A percentile compares a stretch with the other conserved stretches of the same genome.
Conservation (phyloP, 1,140 invertebrate genomes). For the Drosophila pandora region DNA sequence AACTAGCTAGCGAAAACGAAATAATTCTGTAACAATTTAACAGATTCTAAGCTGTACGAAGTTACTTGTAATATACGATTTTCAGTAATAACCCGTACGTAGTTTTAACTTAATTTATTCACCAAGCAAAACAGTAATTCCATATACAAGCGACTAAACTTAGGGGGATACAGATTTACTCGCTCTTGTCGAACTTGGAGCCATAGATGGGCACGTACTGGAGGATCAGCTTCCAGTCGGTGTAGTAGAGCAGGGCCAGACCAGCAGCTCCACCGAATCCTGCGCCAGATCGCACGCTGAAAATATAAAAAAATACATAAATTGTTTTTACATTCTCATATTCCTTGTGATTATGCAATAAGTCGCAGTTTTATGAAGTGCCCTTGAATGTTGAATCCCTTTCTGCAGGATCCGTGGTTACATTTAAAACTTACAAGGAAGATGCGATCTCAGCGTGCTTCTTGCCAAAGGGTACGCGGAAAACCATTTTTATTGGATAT, state of each 20-base stretch:
- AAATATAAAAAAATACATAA: slow-evolving; percentile 1
- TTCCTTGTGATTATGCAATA: slow-evolving; percentile 64
- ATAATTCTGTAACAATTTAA: slow-evolving; percentile 21
- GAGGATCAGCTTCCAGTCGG: slow-evolving; percentile 90
- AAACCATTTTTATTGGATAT: slow-evolving; percentile 55
- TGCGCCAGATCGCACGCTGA: slow-evolving; percentile 86
- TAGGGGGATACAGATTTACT: slow-evolving; percentile 54
- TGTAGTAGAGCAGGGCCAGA: slow-evolving; percentile 87
- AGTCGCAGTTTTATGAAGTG: neutral
- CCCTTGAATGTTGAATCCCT: neutral
- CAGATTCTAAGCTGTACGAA: slow-evolving; percentile 29
- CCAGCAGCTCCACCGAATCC: slow-evolving; percentile 87
- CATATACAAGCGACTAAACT: slow-evolving; percentile 29
- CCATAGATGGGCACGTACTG: slow-evolving; percentile 90
- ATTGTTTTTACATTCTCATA: slow-evolving; percentile 1
- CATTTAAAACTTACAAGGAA: slow-evolving; percentile 85
- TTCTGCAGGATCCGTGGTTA: neutral
- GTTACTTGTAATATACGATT: slow-evolving; percentile 53
- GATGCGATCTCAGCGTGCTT: slow-evolving; percentile 82
- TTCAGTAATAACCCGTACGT: slow-evolving; percentile 33
- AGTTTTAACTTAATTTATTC: slow-evolving; percentile 64
- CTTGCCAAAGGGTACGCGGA: slow-evolving; percentile 78
- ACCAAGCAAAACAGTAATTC: slow-evolving; percentile 44
- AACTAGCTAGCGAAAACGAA: slow-evolving; percentile 53
- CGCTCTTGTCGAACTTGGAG: slow-evolving; percentile 87